Evolutionary conservation across 2,888 invertebrate genomes (phyloP).

Genomic region (Hydroisotoma schaefferi): DNA sequence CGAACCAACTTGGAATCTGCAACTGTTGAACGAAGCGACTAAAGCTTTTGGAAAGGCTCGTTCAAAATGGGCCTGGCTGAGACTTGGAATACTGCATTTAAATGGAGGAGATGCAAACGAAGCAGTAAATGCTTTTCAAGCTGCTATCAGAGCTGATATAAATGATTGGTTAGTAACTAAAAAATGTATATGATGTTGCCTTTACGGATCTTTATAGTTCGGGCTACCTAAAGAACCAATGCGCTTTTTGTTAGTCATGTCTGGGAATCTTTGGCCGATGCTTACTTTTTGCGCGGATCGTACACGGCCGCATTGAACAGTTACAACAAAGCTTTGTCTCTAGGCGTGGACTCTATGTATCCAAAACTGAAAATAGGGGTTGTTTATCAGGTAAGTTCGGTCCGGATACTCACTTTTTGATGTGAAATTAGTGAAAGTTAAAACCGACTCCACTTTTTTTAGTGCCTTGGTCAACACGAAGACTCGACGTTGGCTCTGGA

Average conservation of each 20-base stretch:
- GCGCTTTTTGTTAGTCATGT: constrained; percentile 54
- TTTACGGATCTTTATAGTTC: neutral
- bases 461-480: constrained; percentile 64
- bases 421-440: no score
- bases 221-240: neutral
- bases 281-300: constrained; percentile 84
- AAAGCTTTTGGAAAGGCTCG: constrained; percentile 33
- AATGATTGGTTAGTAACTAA: constrained; percentile 59
- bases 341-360: constrained; percentile 65
- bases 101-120: constrained; percentile 67
- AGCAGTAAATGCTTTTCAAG: constrained; percentile 72
- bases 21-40: constrained; percentile 32
- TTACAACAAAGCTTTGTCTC: constrained; percentile 70
- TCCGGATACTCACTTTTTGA: no score
- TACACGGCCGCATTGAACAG: constrained; percentile 83
- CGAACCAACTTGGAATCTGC: constrained; percentile 54
- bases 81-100: constrained; percentile 76
- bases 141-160: constrained; percentile 55
- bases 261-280: constrained; percentile 88
- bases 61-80: constrained; percentile 73
- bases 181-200: neutral
- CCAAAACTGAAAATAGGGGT: constrained; percentile 72
- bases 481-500: constrained; percentile 71
- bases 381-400: constrained; percentile 65
- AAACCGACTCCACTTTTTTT: constrained; percentile 41